A percentile compares a stretch with the other conserved stretches of the same genome.
These are phyloP conservation scores for Tokudaia muenninki DNA, from an alignment of 2,797 vertebrate species.

Conservation along the genomic window DNA sequence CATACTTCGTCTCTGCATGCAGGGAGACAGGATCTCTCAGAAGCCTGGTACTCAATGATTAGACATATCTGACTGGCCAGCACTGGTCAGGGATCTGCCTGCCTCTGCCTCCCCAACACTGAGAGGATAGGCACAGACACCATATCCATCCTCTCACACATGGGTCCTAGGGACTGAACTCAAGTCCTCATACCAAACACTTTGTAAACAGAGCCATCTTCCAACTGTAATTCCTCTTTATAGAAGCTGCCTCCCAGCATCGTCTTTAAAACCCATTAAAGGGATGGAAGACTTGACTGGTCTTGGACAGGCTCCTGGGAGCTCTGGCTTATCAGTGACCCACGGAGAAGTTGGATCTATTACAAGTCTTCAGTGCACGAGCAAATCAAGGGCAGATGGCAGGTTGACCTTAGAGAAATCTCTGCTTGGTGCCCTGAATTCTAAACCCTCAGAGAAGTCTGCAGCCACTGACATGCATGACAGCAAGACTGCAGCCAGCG, in stretches of 20 bases:
- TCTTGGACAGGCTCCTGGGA: background rate
- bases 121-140: background rate
- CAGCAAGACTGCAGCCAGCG: constrained; percentile 60
- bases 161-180: background rate
- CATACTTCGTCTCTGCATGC: background rate
- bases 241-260: background rate
- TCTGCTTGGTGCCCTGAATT: background rate
- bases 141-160: background rate
- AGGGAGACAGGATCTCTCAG: background rate
- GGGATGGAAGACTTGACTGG: background rate
- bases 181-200: background rate
- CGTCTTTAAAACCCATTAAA: constrained; percentile 1
- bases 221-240: background rate
- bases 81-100: background rate
- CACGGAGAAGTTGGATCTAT: background rate
- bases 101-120: background rate
- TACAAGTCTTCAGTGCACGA: background rate
- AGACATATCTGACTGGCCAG: background rate
- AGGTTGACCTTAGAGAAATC: background rate
- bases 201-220: background rate
- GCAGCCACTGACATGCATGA: background rate
- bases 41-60: background rate
- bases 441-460: background rate
- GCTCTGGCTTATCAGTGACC: background rate
- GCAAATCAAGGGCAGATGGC: background rate